phyloP scores from a whole-genome alignment of 2,797 vertebrate species.

The Neostethus bicornis region DNA sequence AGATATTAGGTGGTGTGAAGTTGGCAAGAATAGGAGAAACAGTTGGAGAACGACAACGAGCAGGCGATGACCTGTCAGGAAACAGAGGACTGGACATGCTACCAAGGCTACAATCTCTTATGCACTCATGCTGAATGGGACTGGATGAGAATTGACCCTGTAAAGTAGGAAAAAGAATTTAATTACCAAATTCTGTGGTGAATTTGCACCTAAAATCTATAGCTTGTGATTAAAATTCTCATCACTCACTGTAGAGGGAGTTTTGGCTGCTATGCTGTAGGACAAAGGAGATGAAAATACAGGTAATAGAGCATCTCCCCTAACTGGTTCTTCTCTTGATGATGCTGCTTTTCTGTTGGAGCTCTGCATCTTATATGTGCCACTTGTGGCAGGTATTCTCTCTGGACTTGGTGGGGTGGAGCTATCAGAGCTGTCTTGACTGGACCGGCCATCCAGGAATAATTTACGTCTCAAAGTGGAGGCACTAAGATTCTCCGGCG shows the following conservation, averaged over 20 bases:
- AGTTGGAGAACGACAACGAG: slow-evolving; percentile 80
- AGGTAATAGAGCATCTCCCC: slow-evolving; percentile 58
- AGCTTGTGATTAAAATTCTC: not conserved
- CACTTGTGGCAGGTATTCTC: slow-evolving; percentile 46
- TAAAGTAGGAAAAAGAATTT: slow-evolving; percentile 1
- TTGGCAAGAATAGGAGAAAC: slow-evolving; percentile 88
- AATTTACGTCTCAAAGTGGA: slow-evolving; percentile 95
- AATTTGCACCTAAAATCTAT: not conserved
- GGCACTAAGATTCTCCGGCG: slow-evolving; percentile 94
- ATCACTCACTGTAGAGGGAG: slow-evolving; percentile 85
- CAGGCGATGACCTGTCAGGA: slow-evolving; percentile 80
- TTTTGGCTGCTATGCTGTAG: slow-evolving; percentile 76
- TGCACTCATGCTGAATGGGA: slow-evolving; percentile 87
- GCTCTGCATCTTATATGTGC: slow-evolving; percentile 29
- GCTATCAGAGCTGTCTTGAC: slow-evolving; percentile 84
- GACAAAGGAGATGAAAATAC: slow-evolving; percentile 85
- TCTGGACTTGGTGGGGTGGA: slow-evolving; percentile 85
- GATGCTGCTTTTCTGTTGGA: slow-evolving; percentile 23
- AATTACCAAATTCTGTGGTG: not conserved
- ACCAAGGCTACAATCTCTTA: slow-evolving; percentile 89
- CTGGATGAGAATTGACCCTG: slow-evolving; percentile 97
- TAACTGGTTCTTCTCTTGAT: slow-evolving; percentile 30
- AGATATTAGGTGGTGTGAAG: slow-evolving; percentile 79
- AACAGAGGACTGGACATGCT: slow-evolving; percentile 86
- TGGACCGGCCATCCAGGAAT: slow-evolving; percentile 90